Evolutionary conservation across 2,888 invertebrate species (phyloP), one percentile per base, ranked within the genome.

Genomic region (Pachymerium ferrugineum): DNA sequence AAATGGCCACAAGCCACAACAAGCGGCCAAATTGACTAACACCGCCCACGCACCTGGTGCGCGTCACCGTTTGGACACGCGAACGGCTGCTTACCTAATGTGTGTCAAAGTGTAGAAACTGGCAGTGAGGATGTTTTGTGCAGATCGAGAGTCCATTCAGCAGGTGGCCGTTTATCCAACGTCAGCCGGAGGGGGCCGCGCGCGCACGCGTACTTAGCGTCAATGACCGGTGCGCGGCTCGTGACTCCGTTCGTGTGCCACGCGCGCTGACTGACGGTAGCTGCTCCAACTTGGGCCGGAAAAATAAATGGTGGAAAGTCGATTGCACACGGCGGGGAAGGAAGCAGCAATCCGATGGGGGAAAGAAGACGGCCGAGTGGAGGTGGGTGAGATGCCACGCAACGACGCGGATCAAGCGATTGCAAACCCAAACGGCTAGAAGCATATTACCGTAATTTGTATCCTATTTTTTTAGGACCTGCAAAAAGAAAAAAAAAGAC

Each of bases 1-100:
- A 62, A 62, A 62, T 62, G 62, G 62, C 62, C 62, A 62, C 62
- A 62, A 62, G 62, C 62, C 62, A 62, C 62, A 62, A 62, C 62
- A 62, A 62, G 25, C 28, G 62, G 62, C 62, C 62, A 62, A 62
- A 62, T 62, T 62, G 28, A 62, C 62, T 62, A 62, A 62, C 62
- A n/a, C 62, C 62, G 62, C 62, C 62, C 62, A 47, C 62, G 62
- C 22, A 28, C n/a, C 16, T 38, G 14, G 16, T 16, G 38, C 38
- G 16, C 4, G 62, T 28, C 28, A 28, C 19, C 5, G 22, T 14
- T 28, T 10, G 12, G 28, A 62, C 62, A 62, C 62, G 62, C 62
- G 5, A 62, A 28, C 62, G n/a, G 28, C n/a, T 28, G 62, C 62
- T 62, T 62, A 62, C 62, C 62, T 62, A 28, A 22, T 62, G 28